These are phyloP conservation scores for Oenanthe melanoleuca DNA, from an alignment of 2,113 vertebrate species.

Conservation along the genomic window DNA sequence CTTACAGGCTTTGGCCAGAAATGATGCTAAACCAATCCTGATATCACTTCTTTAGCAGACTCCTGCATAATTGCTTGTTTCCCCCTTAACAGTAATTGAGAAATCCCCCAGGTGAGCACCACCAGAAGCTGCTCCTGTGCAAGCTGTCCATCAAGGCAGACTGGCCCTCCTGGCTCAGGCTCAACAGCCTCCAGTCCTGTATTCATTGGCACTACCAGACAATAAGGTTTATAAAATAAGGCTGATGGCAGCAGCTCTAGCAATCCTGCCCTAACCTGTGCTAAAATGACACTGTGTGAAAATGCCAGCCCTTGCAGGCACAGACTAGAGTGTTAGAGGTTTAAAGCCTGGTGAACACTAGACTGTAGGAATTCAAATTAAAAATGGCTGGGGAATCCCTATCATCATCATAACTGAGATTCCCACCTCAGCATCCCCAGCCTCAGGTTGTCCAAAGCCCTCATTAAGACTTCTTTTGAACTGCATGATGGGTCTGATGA, in stretches of 20 bases:
- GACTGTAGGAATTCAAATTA: background rate
- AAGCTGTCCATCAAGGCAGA: background rate
- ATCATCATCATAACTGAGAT: background rate
- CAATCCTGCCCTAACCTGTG: background rate
- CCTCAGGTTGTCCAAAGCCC: background rate
- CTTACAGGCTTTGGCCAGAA: background rate
- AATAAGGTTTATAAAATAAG: background rate
- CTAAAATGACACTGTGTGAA: background rate
- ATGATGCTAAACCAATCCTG: background rate
- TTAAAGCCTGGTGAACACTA: background rate
- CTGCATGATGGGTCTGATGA: background rate
- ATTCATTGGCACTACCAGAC: background rate
- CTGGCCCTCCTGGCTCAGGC: background rate
- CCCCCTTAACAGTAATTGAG: background rate
- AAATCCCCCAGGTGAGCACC: background rate
- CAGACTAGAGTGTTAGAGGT: background rate
- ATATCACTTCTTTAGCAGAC: background rate
- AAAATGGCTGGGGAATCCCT: background rate
- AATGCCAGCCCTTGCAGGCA: background rate
- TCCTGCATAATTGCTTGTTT: background rate
- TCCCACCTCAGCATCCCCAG: background rate
- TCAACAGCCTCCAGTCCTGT: background rate
- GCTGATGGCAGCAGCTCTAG: background rate
- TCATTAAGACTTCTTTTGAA: background rate
- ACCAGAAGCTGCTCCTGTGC: background rate